Evolutionary conservation across 2,113 vertebrate species (phyloP), one percentile per base, ranked within the genome.

Genomic region (Myxocyprinus asiaticus): DNA sequence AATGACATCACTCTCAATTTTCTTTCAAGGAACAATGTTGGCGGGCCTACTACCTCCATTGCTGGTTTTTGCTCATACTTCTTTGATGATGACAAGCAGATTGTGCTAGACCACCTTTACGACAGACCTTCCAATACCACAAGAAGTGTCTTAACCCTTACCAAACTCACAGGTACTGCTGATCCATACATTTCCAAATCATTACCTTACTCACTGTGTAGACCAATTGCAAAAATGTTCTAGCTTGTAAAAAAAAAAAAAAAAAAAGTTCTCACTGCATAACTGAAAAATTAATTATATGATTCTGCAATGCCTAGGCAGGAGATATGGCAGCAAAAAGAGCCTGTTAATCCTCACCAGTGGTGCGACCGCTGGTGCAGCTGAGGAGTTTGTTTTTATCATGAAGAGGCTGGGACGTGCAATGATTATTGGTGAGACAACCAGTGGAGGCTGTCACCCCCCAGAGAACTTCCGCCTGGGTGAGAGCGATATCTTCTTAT

Each of bases 381-480:
- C 96, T 0, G 97, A 98, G 71, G 95, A 99, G 87, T 98, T 99
- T 14, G 96, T 96, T 0, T 93, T 92, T 85, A 95, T 99, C 79
- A 96, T 98, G 97, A 98, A 97, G 89, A 95, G 90, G 80, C 83
- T 94, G 3, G 94, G 94, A 61, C 93, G 96, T 7, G 96, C 96
- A 1, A 92, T 96, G 88, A 88, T 98, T 15, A 81, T 98, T 0
- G 96, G 97, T 7, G 95, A 98, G 79, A 88, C 91, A 63, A 98
- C 96, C 4, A 90, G 90, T 0, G 96, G 97, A 7, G 86, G 92
- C 4, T 97, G 93, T 85, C 95, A 96, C 67, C 94, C 94, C 0
- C 90, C 95, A 0, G 90, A 94, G 80, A 94, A 88, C 0, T 95
- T 96, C 74, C 92, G 87, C 1, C 92, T 98, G 15, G 93, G 94